phyloP scores from a whole-genome alignment of 2,888 invertebrate species.

The Limenitis camilla region DNA sequence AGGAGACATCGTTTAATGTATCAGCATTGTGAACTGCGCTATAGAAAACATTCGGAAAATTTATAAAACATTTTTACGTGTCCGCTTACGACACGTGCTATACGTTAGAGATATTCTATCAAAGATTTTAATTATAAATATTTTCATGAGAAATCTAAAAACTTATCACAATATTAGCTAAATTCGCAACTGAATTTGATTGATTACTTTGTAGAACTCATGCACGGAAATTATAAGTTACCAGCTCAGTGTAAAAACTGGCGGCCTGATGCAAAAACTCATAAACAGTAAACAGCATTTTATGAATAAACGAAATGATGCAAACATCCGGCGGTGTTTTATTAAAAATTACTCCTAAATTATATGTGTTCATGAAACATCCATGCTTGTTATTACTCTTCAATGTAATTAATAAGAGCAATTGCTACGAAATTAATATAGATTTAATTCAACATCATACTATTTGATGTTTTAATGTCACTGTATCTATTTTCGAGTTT shows the following conservation, averaged over 20 bases:
- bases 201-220: not conserved
- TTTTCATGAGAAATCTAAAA: too few species aligned
- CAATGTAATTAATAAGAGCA: conserved; percentile 7
- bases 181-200: too few species aligned
- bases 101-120: too few species aligned
- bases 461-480: not conserved
- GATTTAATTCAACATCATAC: not conserved
- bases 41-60: too few species aligned
- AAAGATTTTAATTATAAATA: too few species aligned
- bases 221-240: conserved; percentile 12
- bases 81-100: too few species aligned
- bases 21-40: too few species aligned
- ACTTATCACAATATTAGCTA: too few species aligned
- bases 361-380: conserved; percentile 13
- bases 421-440: conserved; percentile 4
- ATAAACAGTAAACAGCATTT: conserved; percentile 5
- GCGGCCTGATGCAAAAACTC: conserved; percentile 6
- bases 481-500: not conserved
- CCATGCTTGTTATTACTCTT: conserved; percentile 4
- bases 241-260: conserved; percentile 3
- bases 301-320: conserved; percentile 10
- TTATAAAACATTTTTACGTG: too few species aligned
- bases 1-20: too few species aligned
- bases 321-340: conserved; percentile 18
- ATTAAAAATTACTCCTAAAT: conserved; percentile 12